Evolutionary conservation across 1,140 invertebrate genomes (phyloP), one percentile per base, ranked within the genome.

Genomic region (Phymorhynchus buccinoides): DNA sequence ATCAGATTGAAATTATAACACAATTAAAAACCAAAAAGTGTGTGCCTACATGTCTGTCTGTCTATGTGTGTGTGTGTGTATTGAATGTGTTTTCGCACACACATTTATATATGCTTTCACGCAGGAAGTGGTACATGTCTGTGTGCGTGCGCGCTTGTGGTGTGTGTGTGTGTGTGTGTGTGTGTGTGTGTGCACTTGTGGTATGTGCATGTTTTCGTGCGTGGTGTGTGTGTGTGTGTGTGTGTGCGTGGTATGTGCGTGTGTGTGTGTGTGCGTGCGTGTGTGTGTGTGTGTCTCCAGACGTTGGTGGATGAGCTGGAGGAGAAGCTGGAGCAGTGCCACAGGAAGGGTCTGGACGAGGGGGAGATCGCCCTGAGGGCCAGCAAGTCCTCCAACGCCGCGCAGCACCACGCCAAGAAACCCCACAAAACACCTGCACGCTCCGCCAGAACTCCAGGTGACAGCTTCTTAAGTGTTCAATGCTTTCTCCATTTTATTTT

Each of bases 321-420:
- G 85, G 87, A 90, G 14, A 89, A 92, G 39, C 86, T 95, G 4
- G 90, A 93, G 66, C 89, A 93, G 73, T 92, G 91, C 86, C 92
- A 93, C 80, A 92, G 90, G 27, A 94, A 93, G 86, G 93, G 93
- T 4, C 84, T 93, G 35, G 92, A 94, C 73, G 94, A 94, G 42
- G 91, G 92, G 44, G 91, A 91, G 41, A 88, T 90, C 9, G 86
- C 88, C 7, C 86, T 88, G 1, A 89, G 89, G 80, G 93, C 93
- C 37, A 92, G 89, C 22, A 88, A 88, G 37, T 88, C 86, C 41
- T 85, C 86, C 39, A 44, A 32, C 3, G 73, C 52, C 75, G 71
- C 39, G 27, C n/a, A 30, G 9, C 48, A 35, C 7, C 52, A 77
- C 12, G n/a, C 39, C 6, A 77, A 44, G 71, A 44, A 27, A 42